These are phyloP conservation scores for Stegodyphus dumicola DNA, from an alignment of 1,140 invertebrate species.

Conservation along the genomic window DNA sequence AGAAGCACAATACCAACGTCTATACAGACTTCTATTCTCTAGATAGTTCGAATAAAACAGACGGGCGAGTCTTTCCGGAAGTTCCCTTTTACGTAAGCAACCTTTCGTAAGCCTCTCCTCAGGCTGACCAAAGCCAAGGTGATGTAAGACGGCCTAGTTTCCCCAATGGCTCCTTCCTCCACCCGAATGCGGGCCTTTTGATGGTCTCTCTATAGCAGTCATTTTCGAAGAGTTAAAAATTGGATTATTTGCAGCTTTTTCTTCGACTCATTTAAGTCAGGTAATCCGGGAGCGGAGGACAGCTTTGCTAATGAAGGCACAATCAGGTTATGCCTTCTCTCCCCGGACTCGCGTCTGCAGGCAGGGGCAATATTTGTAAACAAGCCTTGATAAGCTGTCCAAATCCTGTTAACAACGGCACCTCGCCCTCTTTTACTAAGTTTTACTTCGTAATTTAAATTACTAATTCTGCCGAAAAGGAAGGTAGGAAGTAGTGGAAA, in stretches of 20 bases:
- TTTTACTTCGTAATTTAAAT: conserved; percentile 61
- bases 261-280: conserved; percentile 55
- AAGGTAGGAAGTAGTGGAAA: conserved; percentile 11
- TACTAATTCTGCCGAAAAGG: conserved; percentile 61
- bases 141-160: neutral
- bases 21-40: no score
- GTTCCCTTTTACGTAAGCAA: no score
- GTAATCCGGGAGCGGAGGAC: conserved; percentile 47
- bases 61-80: no score
- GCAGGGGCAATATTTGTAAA: conserved; percentile 59
- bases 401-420: conserved; percentile 58
- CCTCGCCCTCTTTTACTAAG: conserved; percentile 37
- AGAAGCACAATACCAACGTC: no score
- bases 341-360: conserved; percentile 1
- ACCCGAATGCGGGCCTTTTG: neutral
- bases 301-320: conserved; percentile 52
- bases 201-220: conserved; percentile 21
- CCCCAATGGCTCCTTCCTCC: neutral
- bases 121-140: neutral
- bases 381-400: conserved; percentile 61
- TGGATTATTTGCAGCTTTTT: conserved; percentile 60
- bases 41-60: no score
- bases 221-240: conserved; percentile 54
- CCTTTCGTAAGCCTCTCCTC: no score
- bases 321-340: conserved; percentile 57